Conservation (phyloP, 1,140 invertebrate species). For the Bombyx mandarina region DNA sequence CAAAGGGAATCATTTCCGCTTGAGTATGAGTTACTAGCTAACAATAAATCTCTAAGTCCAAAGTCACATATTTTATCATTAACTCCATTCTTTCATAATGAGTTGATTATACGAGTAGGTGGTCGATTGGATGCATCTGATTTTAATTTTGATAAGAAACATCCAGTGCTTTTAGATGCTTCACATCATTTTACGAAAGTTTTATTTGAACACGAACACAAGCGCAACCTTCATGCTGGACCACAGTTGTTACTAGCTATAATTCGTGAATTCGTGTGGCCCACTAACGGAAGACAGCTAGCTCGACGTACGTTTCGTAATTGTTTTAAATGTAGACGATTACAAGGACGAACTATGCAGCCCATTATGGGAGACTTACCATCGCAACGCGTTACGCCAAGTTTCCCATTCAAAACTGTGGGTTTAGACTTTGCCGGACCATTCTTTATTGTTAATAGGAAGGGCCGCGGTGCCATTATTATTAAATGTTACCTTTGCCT, state of each 20-base stretch:
- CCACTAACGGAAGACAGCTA: background rate
- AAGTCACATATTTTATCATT: conserved; percentile 7
- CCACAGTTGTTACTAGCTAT: conserved; percentile 1
- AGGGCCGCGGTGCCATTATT: background rate
- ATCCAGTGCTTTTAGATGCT: conserved; percentile 7
- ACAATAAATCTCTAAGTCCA: background rate
- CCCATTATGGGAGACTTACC: conserved; percentile 5
- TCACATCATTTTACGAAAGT: background rate
- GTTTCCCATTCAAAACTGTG: no score
- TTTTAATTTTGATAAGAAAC: background rate
- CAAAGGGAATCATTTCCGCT: conserved; percentile 2
- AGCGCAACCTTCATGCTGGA: background rate
- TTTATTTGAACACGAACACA: conserved; percentile 1
- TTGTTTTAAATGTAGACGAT: conserved; percentile 1
- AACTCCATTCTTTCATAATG: conserved; percentile 2
- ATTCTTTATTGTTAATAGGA: conserved; percentile 23
- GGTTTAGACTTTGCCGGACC: conserved; percentile 21
- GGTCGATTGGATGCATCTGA: conserved; percentile 6
- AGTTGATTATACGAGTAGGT: conserved; percentile 5
- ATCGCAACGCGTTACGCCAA: background rate
- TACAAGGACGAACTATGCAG: background rate
- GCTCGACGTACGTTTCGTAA: background rate
- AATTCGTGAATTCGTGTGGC: conserved; percentile 3
- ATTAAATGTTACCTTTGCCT: no score
- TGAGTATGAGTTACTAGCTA: conserved; percentile 3